Conservation (phyloP, 2,113 vertebrate species). For the Austrofundulus limnaeus region DNA sequence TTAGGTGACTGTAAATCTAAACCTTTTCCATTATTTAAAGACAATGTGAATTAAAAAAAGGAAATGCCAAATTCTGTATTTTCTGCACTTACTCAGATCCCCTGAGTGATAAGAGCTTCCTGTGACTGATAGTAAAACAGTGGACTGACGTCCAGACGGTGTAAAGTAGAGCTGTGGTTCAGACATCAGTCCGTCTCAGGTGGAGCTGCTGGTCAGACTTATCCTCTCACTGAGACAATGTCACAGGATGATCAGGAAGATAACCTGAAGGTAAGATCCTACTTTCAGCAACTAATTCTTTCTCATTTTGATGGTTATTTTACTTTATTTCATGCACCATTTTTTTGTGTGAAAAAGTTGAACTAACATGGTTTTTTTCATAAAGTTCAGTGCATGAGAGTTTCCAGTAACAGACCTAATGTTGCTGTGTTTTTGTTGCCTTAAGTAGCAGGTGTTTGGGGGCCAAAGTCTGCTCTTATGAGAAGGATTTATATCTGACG, state of each 20-base stretch:
- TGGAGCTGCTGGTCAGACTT: constrained; percentile 45
- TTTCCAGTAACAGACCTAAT: constrained; percentile 2
- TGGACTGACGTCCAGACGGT: constrained; percentile 24
- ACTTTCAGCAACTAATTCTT: neutral
- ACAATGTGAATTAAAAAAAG: no score
- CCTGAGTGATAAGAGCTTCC: constrained; percentile 27
- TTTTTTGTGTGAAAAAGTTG: no score
- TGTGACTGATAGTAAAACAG: constrained; percentile 20
- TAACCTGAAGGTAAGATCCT: constrained; percentile 49
- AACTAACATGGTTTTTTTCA: neutral
- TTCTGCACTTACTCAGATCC: neutral
- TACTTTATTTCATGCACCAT: neutral
- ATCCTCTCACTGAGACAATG: constrained; percentile 9
- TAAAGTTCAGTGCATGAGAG: neutral
- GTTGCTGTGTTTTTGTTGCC: constrained; percentile 13
- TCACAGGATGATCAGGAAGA: constrained; percentile 33
- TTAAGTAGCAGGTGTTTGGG: constrained; percentile 5
- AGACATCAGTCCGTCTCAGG: constrained; percentile 43
- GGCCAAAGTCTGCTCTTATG: constrained; percentile 23
- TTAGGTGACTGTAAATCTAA: no score
- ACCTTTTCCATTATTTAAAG: no score
- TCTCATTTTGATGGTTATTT: no score
- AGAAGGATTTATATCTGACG: constrained; percentile 13
- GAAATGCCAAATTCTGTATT: neutral
- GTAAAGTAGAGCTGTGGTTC: constrained; percentile 45